These are phyloP conservation scores for Campoplex capitator DNA, from an alignment of 2,888 invertebrate species.

Conservation along the genomic window DNA sequence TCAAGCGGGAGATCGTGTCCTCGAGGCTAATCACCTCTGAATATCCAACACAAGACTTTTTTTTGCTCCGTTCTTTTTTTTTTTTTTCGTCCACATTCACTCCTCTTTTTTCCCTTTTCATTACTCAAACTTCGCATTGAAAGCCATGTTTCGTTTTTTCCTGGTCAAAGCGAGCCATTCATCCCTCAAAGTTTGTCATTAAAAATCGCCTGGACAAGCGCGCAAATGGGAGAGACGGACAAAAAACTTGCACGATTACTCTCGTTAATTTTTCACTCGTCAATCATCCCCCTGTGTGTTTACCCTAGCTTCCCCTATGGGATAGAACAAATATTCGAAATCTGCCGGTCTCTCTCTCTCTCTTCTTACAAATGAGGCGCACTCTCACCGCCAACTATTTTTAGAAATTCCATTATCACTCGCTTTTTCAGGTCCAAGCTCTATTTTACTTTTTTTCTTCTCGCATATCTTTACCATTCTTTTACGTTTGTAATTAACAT, in stretches of 20 bases:
- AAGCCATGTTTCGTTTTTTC: neutral
- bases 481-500: neutral
- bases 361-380: neutral
- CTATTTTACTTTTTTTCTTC: neutral
- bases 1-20: slow-evolving; percentile 49
- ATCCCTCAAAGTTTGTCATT: slow-evolving; percentile 13
- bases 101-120: slow-evolving; percentile 28
- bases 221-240: neutral
- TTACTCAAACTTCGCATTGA: slow-evolving; percentile 11
- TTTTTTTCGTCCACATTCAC: neutral
- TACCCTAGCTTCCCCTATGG: neutral
- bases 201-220: neutral
- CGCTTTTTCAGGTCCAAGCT: neutral
- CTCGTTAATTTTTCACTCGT: slow-evolving; percentile 61
- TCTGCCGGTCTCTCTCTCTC: neutral
- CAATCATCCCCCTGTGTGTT: slow-evolving; percentile 48
- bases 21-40: slow-evolving; percentile 54
- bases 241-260: slow-evolving; percentile 17
- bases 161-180: neutral
- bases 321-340: neutral
- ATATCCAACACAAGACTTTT: slow-evolving; percentile 9
- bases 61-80: neutral
- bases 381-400: neutral
- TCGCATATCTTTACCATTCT: neutral
- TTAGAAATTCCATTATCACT: neutral